Base-by-base conservation (phyloP, 30 jellyfish, hydroid and myxozoan genomes). In the Hydractinia echinata region DNA sequence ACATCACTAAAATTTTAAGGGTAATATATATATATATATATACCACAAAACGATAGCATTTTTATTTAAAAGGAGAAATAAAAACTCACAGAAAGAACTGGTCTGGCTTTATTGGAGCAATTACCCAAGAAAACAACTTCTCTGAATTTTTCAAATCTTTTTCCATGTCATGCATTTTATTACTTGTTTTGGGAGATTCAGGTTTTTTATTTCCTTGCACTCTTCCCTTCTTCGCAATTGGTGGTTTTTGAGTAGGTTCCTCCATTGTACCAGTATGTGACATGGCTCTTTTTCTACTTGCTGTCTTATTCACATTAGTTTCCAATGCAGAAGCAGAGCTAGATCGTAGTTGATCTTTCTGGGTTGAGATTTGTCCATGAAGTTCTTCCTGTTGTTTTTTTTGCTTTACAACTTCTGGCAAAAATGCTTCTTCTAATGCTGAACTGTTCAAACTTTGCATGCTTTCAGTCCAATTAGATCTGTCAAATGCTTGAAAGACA, bases 71-170 rank as follows among this genome's bases (percentile, higher is more conserved):
- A 7, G 19, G 15, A 58, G 19, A 8, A 9, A 77, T 4, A 11
- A 8, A 67, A 21, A 76, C 81, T 10, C 68, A 88, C 96, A 84
- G 83, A 84, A 88, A 88, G 81, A 88, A 88, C 67, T 84, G 76
- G 2, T 82, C 67, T 16, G 86, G 51, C 11, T 82, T 86, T 52
- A 88, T 62, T 77, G 96, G 96, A 18, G 84, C 82, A 58, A 83
- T 79, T 10, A 88, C 86, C 96, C 96, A 88, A 13, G 87, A 76
- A 76, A 88, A 70, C 62, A 86, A 86, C 72, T 88, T 54, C 16
- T 83, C 68, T 16, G 78, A 81, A 55, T 53, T 52, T 51, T 58
- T 10, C 10, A n/a, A 58, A 52, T 50, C n/a, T 19, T 8, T 71
- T 71, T 50, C 81, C n/a, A 19, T 71, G 3, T 54, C 67, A 9